Base-by-base conservation (phyloP, 2,888 invertebrate species). In the Rugalucina vietnamica region DNA sequence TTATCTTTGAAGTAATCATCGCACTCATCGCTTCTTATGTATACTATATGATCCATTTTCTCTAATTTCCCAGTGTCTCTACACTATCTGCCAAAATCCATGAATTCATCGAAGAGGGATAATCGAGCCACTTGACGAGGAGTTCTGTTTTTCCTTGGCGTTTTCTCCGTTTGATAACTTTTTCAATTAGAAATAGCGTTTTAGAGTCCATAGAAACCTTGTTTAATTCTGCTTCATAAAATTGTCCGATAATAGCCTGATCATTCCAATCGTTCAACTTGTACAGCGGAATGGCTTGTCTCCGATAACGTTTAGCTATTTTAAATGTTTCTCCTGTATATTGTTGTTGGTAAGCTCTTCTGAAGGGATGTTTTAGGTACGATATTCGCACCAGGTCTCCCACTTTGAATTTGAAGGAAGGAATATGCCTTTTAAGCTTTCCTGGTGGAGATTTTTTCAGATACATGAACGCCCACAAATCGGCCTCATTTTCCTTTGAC, bases 401-500 rank as follows among this genome's bases (percentile, higher is more conserved):
- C 18, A 73, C 36, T 49, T 54, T 73, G 32, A 65, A 80, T 57
- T 71, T 81, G 60, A 70, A 69, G 4, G 34, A 27, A 32, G 70
- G 12, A 18, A 12, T 34, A n/a, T 29, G 70, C 29, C 60, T n/a
- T 29, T 60, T 60, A 10, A 12, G 29, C 29, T 21, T 70, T 8
- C 36, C n/a, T n/a, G 37, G 57, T 24, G 50, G 27, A 49, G 1
- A 10, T 12, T 18, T 69, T 34, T 69, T 50, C 49, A 69, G 24
- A 73, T 39, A 73, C 72, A 72, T 34, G 34, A n/a, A 1, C 10
- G 70, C 70, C 77, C 81, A 81, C n/a, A 71, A 24, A 36, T 76
- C 72, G n/a, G 76, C 81, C 39, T 76, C 76, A 72, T 81, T 81
- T 71, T 72, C 36, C 27, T 71, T 34, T 14, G 37, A 57, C 10